Percentiles rank a stretch among this genome's conserved stretches.
Evolutionary conservation across 2,113 vertebrate genomes (phyloP).

Genomic region (Clupea harengus): DNA sequence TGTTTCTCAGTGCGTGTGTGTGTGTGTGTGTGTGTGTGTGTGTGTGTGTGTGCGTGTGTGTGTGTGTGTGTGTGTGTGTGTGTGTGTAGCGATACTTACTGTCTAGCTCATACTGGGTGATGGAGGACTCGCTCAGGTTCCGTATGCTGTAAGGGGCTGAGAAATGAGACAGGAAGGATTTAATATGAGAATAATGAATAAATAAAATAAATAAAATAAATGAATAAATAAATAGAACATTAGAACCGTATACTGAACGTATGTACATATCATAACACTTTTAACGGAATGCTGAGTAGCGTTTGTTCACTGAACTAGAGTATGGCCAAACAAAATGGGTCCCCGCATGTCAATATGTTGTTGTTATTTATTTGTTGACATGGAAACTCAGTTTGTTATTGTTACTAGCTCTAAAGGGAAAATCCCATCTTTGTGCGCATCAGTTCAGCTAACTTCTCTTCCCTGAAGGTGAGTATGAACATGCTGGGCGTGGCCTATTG

Average conservation of each 20-base stretch:
- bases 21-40: slow-evolving; percentile 1
- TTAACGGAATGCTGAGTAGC: too few relatives aligned
- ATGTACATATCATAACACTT: too few relatives aligned
- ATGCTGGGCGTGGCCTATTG: not conserved
- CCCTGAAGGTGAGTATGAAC: not conserved
- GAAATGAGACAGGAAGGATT: slow-evolving; percentile 14
- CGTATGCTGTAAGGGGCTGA: slow-evolving; percentile 81
- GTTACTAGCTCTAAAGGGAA: too few relatives aligned
- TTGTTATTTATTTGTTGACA: too few relatives aligned
- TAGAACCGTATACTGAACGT: too few relatives aligned
- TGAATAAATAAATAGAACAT: too few relatives aligned
- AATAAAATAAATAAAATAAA: too few relatives aligned
- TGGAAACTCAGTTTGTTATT: too few relatives aligned
- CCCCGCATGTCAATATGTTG: too few relatives aligned
- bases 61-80: not conserved
- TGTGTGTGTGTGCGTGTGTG: slow-evolving; percentile 6
- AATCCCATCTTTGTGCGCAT: too few relatives aligned
- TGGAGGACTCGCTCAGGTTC: slow-evolving; percentile 85
- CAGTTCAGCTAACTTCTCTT: not conserved
- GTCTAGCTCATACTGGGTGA: slow-evolving; percentile 89
- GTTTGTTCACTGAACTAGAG: too few relatives aligned
- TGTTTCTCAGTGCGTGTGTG: not conserved
- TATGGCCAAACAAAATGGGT: too few relatives aligned
- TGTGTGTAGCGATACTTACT: slow-evolving; percentile 76
- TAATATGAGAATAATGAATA: not conserved